phyloP scores from a whole-genome alignment of 1,140 invertebrate species.

The Drosophila orena region DNA sequence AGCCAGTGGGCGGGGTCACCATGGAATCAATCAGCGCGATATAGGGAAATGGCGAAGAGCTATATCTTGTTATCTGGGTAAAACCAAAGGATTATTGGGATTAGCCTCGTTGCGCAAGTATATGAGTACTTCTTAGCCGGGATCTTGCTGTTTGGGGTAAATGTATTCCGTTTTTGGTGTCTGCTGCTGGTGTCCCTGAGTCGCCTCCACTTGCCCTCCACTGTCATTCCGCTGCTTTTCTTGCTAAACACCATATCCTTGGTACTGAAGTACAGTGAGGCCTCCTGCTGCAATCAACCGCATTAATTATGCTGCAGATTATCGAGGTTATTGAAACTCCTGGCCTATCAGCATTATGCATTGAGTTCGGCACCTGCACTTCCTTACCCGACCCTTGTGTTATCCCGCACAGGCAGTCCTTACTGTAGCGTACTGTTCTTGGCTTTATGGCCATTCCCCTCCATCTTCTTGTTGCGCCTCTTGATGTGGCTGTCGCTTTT shows the following conservation, averaged over 20 bases:
- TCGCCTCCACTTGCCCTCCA: constrained; percentile 6
- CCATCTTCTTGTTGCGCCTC: constrained; percentile 39
- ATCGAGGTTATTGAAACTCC: no score
- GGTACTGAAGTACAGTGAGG: constrained; percentile 7
- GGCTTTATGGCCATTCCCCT: constrained; percentile 23
- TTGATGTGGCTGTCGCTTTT: constrained; percentile 24
- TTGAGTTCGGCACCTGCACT: no score
- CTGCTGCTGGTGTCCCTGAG: not conserved
- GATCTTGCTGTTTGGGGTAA: constrained; percentile 12
- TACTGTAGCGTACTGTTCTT: constrained; percentile 28
- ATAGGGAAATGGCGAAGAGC: not conserved
- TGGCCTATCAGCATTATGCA: no score
- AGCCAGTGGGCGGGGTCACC: not conserved
- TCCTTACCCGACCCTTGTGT: no score
- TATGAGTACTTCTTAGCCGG: not conserved
- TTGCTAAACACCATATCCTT: constrained; percentile 9
- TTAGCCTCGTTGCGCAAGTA: constrained; percentile 31
- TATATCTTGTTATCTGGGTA: constrained; percentile 37
- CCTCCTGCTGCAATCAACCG: not conserved
- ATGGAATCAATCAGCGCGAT: constrained; percentile 34
- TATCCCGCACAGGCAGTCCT: not conserved
- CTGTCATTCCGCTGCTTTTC: constrained; percentile 14
- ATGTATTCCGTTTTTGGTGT: not conserved
- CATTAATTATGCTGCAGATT: no score
- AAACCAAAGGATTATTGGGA: constrained; percentile 55